phyloP scores from a whole-genome alignment of 1,140 invertebrate species.

The Tigriopus japonicus region DNA sequence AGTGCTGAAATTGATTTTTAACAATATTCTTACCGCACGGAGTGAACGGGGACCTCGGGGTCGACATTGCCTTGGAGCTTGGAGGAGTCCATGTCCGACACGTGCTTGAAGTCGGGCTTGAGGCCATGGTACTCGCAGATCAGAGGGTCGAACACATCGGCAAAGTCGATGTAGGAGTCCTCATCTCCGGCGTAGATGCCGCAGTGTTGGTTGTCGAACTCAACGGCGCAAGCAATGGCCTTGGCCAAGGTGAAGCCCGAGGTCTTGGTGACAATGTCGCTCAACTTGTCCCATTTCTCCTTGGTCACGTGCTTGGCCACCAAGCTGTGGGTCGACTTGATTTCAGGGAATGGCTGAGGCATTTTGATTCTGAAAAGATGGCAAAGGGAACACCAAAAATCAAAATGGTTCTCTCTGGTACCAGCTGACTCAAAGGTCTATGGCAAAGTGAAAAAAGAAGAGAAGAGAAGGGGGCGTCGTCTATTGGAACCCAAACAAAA shows the following conservation, averaged over 20 bases:
- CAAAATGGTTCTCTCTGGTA: no score
- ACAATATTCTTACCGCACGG: slow-evolving; percentile 3
- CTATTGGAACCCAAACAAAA: no score
- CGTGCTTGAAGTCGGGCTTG: slow-evolving; percentile 10
- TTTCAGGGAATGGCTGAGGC: slow-evolving; percentile 5
- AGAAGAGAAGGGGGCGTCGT: no score
- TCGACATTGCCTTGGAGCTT: slow-evolving; percentile 15
- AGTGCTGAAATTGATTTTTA: not conserved
- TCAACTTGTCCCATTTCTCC: slow-evolving; percentile 15
- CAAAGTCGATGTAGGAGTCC: slow-evolving; percentile 16
- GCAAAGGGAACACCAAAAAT: no score
- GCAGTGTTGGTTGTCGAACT: slow-evolving; percentile 16
- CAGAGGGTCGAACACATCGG: slow-evolving; percentile 15
- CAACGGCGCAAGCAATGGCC: slow-evolving; percentile 16
- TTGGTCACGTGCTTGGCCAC: slow-evolving; percentile 16
- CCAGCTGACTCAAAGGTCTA: no score
- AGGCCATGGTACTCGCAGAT: slow-evolving; percentile 16
- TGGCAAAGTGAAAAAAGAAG: no score
- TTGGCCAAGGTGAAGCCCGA: slow-evolving; percentile 14
- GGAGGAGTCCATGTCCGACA: slow-evolving; percentile 15
- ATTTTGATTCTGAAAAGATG: no score
- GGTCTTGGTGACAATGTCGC: slow-evolving; percentile 8
- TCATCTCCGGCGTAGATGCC: slow-evolving; percentile 16
- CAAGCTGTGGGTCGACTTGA: slow-evolving; percentile 12
- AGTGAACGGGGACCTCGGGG: slow-evolving; percentile 13